These are phyloP conservation scores for Phaethon lepturus DNA, from an alignment of 2,113 vertebrate species.

Conservation along the genomic window DNA sequence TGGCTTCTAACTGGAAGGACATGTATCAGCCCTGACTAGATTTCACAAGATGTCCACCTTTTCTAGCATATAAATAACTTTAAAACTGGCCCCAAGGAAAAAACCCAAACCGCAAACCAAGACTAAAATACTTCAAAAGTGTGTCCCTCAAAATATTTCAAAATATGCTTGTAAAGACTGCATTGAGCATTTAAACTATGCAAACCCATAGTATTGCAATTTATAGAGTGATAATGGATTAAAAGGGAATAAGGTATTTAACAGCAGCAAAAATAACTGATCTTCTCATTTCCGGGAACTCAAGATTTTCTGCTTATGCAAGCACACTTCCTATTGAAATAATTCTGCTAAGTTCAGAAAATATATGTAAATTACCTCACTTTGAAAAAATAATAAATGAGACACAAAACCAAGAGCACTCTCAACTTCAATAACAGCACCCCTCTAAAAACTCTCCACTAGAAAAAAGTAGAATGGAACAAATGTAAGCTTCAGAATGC, in stretches of 20 bases:
- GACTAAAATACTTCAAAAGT: not conserved
- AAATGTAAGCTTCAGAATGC: not conserved
- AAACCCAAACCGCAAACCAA: not conserved
- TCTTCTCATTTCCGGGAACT: not conserved
- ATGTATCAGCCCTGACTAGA: not conserved
- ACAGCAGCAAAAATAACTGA: not conserved
- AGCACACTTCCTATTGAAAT: not conserved
- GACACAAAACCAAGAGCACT: not conserved
- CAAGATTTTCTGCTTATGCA: not conserved
- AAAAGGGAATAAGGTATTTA: not conserved
- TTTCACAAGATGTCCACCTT: not conserved
- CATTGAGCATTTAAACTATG: not conserved
- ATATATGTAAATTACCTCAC: not conserved
- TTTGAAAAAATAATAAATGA: not conserved
- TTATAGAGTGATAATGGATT: not conserved
- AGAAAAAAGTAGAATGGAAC: not conserved
- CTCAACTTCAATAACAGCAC: not conserved
- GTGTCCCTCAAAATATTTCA: not conserved
- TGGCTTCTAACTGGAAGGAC: not conserved
- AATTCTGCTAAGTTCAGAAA: not conserved
- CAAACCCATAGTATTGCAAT: not conserved
- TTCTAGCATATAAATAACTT: not conserved
- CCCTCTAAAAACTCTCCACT: not conserved
- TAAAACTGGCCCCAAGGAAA: not conserved
- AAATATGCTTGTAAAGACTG: not conserved